Percentiles rank a stretch among this genome's conserved stretches.
These are phyloP conservation scores for Styela plicata DNA, from an alignment of 23 tunicate species.

Conservation along the genomic window DNA sequence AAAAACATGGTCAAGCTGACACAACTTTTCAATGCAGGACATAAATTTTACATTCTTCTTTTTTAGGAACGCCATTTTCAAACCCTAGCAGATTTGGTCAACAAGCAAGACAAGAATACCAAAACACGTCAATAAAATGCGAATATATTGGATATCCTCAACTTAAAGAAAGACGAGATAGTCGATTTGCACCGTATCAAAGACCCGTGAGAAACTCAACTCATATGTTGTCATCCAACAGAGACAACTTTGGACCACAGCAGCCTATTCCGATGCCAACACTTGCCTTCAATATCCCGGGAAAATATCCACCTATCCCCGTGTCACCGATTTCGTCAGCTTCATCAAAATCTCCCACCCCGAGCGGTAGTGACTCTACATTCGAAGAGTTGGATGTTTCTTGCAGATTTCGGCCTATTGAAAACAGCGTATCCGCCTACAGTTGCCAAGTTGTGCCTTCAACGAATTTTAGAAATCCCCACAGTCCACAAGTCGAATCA, in stretches of 20 bases:
- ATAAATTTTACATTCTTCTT: no score
- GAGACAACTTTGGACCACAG: background rate
- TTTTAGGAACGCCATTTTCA: background rate
- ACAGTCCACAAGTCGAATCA: background rate
- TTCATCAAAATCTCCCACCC: slow-evolving; percentile 30
- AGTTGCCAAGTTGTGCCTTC: slow-evolving; percentile 1
- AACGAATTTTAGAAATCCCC: background rate
- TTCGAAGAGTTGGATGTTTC: background rate
- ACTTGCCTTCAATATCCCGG: background rate
- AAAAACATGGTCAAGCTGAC: no score
- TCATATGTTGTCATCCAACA: background rate
- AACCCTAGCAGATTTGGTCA: background rate
- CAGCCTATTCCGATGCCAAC: background rate
- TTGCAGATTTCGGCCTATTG: background rate
- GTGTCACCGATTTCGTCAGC: slow-evolving; percentile 46
- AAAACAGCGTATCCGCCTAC: background rate
- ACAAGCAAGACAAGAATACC: background rate
- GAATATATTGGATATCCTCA: background rate
- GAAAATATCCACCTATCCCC: slow-evolving; percentile 44
- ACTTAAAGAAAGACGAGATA: background rate
- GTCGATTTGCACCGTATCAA: background rate
- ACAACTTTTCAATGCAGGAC: no score
- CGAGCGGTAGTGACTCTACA: background rate
- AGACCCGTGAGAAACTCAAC: background rate
- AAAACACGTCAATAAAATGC: slow-evolving; percentile 13